Evolutionary conservation across 2,113 vertebrate genomes (phyloP).

Genomic region (Corapipo altera): DNA sequence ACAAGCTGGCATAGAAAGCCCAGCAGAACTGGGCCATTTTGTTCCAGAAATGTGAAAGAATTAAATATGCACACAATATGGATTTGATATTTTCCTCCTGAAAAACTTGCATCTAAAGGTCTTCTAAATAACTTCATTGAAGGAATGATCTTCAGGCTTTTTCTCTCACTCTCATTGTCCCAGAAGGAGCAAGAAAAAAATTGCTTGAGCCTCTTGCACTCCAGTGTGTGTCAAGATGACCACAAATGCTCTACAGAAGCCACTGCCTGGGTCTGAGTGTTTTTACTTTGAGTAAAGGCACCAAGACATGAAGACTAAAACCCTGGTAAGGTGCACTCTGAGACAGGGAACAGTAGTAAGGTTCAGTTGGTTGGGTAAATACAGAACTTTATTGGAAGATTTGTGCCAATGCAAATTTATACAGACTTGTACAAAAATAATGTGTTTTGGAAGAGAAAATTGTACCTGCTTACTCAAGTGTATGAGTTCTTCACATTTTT

Average conservation of each 20-base stretch:
- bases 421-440: background rate
- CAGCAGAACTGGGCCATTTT: background rate
- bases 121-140: background rate
- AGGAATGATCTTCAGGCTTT: background rate
- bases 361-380: background rate
- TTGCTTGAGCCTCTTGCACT: background rate
- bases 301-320: background rate
- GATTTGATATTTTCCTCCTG: background rate
- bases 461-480: background rate
- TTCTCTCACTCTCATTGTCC: background rate
- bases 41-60: conserved; percentile 4
- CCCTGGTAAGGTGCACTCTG: background rate
- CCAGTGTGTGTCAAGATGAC: background rate
- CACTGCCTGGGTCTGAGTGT: background rate
- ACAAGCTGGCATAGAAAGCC: background rate
- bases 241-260: background rate
- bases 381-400: background rate
- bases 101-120: background rate
- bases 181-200: background rate
- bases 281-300: background rate
- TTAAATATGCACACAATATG: background rate
- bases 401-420: background rate
- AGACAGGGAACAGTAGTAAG: background rate
- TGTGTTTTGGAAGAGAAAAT: background rate
- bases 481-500: background rate